Percentiles rank a stretch among this genome's conserved stretches.
Conservation (phyloP, 2,797 vertebrate genomes). For the Sebastolobus altivelis region DNA sequence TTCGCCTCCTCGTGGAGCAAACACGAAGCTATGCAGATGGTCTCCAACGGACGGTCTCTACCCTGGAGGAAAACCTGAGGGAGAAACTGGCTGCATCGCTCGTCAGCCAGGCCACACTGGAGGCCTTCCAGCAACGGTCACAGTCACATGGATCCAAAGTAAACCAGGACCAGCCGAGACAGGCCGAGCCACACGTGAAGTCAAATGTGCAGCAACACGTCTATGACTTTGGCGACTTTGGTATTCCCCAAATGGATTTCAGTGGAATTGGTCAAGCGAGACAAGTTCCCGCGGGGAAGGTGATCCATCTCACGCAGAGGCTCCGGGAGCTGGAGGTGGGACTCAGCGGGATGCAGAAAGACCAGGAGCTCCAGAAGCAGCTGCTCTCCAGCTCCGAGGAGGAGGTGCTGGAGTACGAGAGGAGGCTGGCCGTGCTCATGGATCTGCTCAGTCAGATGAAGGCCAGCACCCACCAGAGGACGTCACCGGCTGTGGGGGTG, state of each 20-base stretch:
- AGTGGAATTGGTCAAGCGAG: constrained; percentile 46
- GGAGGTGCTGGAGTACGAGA: constrained; percentile 89
- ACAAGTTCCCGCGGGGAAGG: constrained; percentile 65
- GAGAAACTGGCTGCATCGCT: constrained; percentile 88
- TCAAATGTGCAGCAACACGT: not conserved
- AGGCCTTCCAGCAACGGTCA: constrained; percentile 82
- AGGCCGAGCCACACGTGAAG: not conserved
- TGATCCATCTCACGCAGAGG: constrained; percentile 84
- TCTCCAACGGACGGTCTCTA: constrained; percentile 81
- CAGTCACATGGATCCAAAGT: constrained; percentile 38
- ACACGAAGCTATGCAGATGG: constrained; percentile 75
- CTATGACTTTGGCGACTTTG: constrained; percentile 62
- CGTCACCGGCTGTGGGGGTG: constrained; percentile 61
- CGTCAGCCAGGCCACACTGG: constrained; percentile 89
- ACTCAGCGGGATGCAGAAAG: constrained; percentile 82
- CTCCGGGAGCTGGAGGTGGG: constrained; percentile 88
- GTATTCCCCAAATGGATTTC: constrained; percentile 65
- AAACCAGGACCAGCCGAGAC: constrained; percentile 34
- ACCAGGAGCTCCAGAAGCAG: constrained; percentile 89
- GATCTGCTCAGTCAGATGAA: constrained; percentile 84
- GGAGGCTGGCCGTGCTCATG: constrained; percentile 85
- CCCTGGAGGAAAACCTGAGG: constrained; percentile 87
- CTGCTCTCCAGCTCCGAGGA: constrained; percentile 87
- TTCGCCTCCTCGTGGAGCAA: constrained; percentile 84
- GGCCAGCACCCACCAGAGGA: constrained; percentile 43